These are phyloP conservation scores for Yponomeuta cagnagella DNA, from an alignment of 2,888 invertebrate genomes.

Conservation along the genomic window DNA sequence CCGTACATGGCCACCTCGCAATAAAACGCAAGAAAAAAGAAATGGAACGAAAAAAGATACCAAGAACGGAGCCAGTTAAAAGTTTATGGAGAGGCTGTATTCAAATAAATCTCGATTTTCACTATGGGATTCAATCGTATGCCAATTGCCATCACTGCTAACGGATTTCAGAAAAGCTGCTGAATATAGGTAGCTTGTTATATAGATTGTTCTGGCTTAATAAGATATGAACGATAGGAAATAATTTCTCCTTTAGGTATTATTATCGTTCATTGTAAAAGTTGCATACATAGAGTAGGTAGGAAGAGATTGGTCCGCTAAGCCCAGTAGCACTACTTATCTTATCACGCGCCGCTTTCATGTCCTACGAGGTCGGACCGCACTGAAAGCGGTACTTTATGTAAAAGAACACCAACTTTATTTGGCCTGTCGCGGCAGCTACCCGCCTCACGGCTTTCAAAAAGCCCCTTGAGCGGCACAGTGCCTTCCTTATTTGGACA, in stretches of 20 bases:
- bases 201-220: too few species aligned
- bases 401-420: conserved; percentile 2
- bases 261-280: not conserved
- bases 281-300: conserved; percentile 2
- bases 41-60: conserved; percentile 15
- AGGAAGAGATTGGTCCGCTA: not conserved
- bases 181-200: too few species aligned
- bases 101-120: conserved; percentile 19
- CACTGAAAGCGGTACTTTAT: not conserved
- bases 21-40: not conserved
- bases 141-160: too few species aligned
- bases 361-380: conserved; percentile 1
- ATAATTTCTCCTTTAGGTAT: too few species aligned
- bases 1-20: conserved; percentile 3
- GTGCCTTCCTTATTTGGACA: conserved; percentile 14
- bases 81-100: conserved; percentile 18
- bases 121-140: not conserved
- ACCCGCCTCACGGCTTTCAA: not conserved
- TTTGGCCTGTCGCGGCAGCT: conserved; percentile 1
- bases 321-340: conserved; percentile 5
- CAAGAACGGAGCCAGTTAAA: conserved; percentile 11
- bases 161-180: too few species aligned
- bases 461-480: not conserved
- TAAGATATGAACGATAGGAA: too few species aligned
- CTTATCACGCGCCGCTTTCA: conserved; percentile 10